phyloP scores from a whole-genome alignment of 2,888 invertebrate species.

The Cephus pygmeus region DNA sequence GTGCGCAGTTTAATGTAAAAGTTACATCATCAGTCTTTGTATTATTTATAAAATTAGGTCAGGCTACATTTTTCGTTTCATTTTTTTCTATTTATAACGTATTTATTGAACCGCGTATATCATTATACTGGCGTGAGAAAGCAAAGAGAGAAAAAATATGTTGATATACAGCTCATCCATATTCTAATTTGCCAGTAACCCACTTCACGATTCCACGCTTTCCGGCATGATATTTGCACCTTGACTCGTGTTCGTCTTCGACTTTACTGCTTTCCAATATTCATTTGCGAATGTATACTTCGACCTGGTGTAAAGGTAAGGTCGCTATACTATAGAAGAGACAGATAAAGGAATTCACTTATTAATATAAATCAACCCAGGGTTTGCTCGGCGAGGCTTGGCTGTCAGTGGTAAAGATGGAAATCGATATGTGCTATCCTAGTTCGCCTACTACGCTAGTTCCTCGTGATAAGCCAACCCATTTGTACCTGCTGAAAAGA shows the following conservation, averaged over 20 bases:
- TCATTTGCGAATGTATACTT: background rate
- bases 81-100: background rate
- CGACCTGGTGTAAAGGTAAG: background rate
- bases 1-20: background rate
- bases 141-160: background rate
- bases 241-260: background rate
- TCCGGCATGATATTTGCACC: background rate
- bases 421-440: slow-evolving; percentile 39
- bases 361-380: slow-evolving; percentile 44
- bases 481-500: background rate
- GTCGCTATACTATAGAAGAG: background rate
- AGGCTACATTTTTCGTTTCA: background rate
- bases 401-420: slow-evolving; percentile 34
- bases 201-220: background rate
- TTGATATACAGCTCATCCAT: background rate
- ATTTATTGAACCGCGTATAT: background rate
- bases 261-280: background rate
- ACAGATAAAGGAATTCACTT: slow-evolving; percentile 16
- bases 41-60: background rate
- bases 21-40: background rate
- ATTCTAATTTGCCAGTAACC: background rate
- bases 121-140: background rate
- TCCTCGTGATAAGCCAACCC: background rate
- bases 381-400: slow-evolving; percentile 33
- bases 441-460: background rate